Evolutionary conservation across 2,113 vertebrate genomes (phyloP).

Genomic region (Ciconia maguari): DNA sequence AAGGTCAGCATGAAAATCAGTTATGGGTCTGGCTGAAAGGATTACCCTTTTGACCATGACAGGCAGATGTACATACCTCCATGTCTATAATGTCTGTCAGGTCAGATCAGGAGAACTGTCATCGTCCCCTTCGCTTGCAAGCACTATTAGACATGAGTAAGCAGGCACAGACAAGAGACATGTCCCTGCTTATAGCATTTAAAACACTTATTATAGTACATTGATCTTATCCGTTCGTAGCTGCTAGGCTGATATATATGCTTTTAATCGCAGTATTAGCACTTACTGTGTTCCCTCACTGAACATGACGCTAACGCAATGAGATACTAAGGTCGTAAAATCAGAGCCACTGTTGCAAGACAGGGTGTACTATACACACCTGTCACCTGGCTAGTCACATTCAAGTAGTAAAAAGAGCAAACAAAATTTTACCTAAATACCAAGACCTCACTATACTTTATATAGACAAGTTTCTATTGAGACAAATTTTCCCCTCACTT

Average conservation of each 20-base stretch:
- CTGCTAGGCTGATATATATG: conserved; percentile 7
- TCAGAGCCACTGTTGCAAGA: not conserved
- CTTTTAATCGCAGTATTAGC: conserved; percentile 18
- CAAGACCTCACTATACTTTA: not conserved
- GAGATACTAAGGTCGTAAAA: not conserved
- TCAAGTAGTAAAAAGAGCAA: not conserved
- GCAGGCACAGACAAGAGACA: not conserved
- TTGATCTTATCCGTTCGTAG: conserved; percentile 1
- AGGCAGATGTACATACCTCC: conserved; percentile 13
- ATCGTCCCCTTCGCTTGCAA: not conserved
- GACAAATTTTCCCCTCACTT: not conserved
- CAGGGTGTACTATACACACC: not conserved
- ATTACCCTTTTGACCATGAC: conserved; percentile 38
- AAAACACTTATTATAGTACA: conserved; percentile 30
- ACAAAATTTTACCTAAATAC: not conserved
- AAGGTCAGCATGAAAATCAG: conserved; percentile 58
- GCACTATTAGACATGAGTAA: conserved; percentile 8
- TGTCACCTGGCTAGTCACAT: not conserved
- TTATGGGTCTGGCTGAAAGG: conserved; percentile 19
- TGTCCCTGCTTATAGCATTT: not conserved
- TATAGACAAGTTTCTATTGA: not conserved
- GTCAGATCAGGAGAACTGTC: conserved; percentile 18
- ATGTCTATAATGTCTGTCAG: conserved; percentile 24
- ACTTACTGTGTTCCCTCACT: not conserved
- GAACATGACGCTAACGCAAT: not conserved